These are phyloP conservation scores for Platyscelio sp. DNA, from an alignment of 2,888 invertebrate species.

Conservation along the genomic window DNA sequence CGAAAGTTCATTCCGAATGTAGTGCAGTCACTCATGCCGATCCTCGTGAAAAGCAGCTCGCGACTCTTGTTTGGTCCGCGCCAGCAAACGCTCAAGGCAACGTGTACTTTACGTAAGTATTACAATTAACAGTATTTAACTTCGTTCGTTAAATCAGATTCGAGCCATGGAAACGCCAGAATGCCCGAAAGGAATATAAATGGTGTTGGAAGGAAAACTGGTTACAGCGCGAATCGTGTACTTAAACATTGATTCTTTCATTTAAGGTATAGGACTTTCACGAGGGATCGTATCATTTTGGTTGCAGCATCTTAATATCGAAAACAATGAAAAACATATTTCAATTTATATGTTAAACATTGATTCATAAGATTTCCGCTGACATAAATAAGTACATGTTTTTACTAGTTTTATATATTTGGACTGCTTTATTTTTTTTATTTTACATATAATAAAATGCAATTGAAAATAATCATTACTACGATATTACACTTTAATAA, in stretches of 20 bases:
- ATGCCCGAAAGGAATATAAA: constrained; percentile 18
- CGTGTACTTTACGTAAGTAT: constrained; percentile 93
- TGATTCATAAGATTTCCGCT: no score
- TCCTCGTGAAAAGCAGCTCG: constrained; percentile 90
- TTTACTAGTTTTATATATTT: no score
- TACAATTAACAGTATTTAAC: constrained; percentile 42
- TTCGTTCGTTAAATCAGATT: constrained; percentile 25
- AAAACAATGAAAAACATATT: no score
- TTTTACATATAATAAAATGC: no score
- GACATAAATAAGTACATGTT: no score
- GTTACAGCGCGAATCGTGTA: constrained; percentile 5
- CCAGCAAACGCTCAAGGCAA: constrained; percentile 89
- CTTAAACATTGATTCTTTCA: not conserved
- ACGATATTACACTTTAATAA: no score
- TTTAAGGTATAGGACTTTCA: no score
- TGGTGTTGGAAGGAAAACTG: not conserved
- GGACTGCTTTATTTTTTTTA: no score
- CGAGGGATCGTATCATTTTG: no score
- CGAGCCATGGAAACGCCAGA: constrained; percentile 22
- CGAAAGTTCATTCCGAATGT: constrained; percentile 92
- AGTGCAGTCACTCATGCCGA: constrained; percentile 93
- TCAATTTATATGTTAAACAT: no score
- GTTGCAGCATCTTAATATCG: no score
- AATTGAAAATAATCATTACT: no score
- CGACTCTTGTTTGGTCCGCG: constrained; percentile 91